Base-by-base conservation (phyloP, 2,888 invertebrate genomes). In the Cephus sareptanus region DNA sequence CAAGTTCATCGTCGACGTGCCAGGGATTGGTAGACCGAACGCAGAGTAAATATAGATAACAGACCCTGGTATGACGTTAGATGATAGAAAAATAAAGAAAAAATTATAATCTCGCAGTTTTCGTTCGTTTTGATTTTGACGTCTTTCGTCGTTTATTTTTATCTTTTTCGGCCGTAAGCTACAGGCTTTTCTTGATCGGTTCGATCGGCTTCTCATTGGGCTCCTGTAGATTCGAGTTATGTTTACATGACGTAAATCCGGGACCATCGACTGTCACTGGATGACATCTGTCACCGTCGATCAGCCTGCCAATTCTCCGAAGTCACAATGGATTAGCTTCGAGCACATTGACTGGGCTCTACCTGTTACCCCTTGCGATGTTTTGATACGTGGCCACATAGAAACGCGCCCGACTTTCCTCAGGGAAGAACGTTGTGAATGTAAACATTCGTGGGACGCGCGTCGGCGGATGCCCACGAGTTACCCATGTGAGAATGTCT, bases 301-400 rank as follows among this genome's bases (percentile, higher is more conserved):
- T 87, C 84, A 85, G 81, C 79, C 83, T 81, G 83, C 82, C 82
- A 79, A 83, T 75, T 78, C 81, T 79, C 78, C 56, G 56, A 56
- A 56, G 23, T 56, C 56, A 56, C 80, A 79, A 81, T 83, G 80
- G 83, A 83, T 84, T 85, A 83, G 82, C 81, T 85, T 80, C 23
- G 79, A 78, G 82, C 81, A 82, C 81, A 80, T 82, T 86, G 85
- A 81, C 56, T 40, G 74, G 71, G 13, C 35, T 69, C 76, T 82
- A 79, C 77, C 80, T 78, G 76, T 56, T 75, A 70, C 77, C 79
- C 79, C 76, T 79, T 74, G 79, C 81, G 71, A 77, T 89, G 87
- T 87, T 87, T 85, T 85, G 81, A 81, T 87, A 87, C 89, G 88
- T 87, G 86, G 84, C 84, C 77, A 79, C 81, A 31, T 78, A 34